phyloP scores from a whole-genome alignment of 2,797 vertebrate species.

The Pseudopleuronectes americanus region DNA sequence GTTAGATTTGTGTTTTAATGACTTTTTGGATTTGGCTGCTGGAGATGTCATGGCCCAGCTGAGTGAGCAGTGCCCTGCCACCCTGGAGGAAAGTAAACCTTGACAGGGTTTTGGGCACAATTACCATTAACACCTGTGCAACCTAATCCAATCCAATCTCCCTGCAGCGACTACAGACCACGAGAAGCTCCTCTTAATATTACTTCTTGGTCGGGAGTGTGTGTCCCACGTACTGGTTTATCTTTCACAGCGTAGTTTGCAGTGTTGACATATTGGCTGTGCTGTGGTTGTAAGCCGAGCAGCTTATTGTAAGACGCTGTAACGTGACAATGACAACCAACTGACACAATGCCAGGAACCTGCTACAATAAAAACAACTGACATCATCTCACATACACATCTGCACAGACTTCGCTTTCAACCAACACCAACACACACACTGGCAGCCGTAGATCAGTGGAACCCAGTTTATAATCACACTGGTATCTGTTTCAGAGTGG shows the following conservation, averaged over 20 bases:
- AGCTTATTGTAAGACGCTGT: slow-evolving; percentile 9
- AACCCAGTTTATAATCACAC: slow-evolving; percentile 37
- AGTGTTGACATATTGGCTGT: slow-evolving; percentile 29
- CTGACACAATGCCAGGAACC: slow-evolving; percentile 17
- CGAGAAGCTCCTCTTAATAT: slow-evolving; percentile 14
- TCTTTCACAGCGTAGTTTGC: background rate
- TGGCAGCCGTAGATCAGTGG: slow-evolving; percentile 3
- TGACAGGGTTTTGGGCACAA: slow-evolving; percentile 10
- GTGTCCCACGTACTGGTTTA: background rate
- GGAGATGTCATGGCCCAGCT: background rate
- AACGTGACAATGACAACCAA: slow-evolving; percentile 7
- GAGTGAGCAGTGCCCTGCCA: background rate
- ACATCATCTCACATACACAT: slow-evolving; percentile 9
- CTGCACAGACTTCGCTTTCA: slow-evolving; percentile 5
- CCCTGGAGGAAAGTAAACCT: slow-evolving; percentile 21
- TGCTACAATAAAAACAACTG: background rate
- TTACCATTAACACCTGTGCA: slow-evolving; percentile 27
- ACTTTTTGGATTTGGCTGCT: slow-evolving; percentile 7
- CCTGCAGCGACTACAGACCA: slow-evolving; percentile 14
- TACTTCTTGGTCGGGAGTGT: slow-evolving; percentile 8
- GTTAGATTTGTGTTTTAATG: background rate
- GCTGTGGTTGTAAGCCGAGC: slow-evolving; percentile 24
- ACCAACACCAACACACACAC: slow-evolving; percentile 3
- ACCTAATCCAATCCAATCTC: slow-evolving; percentile 1
- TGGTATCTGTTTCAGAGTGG: slow-evolving; percentile 21